Evolutionary conservation across 2,113 vertebrate species (phyloP).

Genomic region (Penelope pileata): DNA sequence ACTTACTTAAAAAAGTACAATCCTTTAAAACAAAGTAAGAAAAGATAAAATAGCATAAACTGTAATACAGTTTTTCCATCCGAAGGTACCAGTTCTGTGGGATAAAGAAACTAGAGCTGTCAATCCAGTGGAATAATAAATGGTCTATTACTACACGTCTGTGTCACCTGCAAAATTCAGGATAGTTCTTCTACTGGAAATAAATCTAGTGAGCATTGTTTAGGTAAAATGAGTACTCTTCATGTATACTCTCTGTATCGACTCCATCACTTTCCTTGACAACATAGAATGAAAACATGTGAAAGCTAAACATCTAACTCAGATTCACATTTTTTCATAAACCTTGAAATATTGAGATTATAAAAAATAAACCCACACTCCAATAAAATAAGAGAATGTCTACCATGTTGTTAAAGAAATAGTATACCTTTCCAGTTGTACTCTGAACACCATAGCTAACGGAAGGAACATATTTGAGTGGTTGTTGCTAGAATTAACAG

Average conservation of each 20-base stretch:
- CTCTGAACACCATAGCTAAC: neutral
- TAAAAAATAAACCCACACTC: neutral
- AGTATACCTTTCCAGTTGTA: neutral
- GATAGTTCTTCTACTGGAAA: neutral
- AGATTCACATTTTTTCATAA: neutral
- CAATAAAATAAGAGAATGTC: neutral
- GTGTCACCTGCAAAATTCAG: neutral
- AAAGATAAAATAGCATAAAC: neutral
- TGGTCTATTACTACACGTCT: neutral
- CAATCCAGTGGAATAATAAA: neutral
- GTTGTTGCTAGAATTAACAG: neutral
- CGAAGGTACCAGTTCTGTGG: neutral
- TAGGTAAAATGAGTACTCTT: neutral
- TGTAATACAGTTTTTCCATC: neutral
- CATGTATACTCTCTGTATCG: neutral
- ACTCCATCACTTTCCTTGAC: neutral
- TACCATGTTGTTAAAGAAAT: neutral
- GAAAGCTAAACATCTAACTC: neutral
- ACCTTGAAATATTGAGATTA: neutral
- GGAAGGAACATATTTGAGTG: neutral
- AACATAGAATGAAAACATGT: neutral
- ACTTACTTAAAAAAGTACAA: neutral
- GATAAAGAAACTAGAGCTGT: neutral
- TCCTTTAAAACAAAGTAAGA: neutral
- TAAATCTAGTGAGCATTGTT: neutral